Conservation (phyloP, 2,888 invertebrate genomes). For the Dynastes tityus region DNA sequence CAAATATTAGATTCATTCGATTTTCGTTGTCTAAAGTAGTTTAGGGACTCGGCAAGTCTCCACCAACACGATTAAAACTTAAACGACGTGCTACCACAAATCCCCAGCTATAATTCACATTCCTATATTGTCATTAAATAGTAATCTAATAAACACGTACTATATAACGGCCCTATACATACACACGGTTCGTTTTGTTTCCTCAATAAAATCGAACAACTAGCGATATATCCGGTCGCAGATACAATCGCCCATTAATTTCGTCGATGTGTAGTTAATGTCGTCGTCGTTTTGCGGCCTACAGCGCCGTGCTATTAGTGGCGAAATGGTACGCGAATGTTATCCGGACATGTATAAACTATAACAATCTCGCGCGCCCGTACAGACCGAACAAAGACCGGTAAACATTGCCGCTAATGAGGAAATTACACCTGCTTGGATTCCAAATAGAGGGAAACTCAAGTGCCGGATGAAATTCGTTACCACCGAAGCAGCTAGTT, state of each 20-base stretch:
- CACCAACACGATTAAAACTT: too few species aligned
- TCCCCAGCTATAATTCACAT: too few species aligned
- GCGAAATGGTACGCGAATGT: background rate
- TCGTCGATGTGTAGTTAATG: slow-evolving; percentile 17
- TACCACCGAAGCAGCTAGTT: background rate
- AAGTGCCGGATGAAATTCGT: background rate
- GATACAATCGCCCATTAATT: slow-evolving; percentile 36
- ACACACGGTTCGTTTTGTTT: slow-evolving; percentile 15
- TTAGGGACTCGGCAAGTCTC: too few species aligned
- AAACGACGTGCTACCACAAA: too few species aligned
- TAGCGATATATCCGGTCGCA: background rate
- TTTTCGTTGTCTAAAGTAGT: too few species aligned
- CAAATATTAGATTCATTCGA: too few species aligned
- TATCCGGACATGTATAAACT: background rate
- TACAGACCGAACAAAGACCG: background rate
- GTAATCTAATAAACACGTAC: slow-evolving; percentile 33
- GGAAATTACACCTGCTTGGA: slow-evolving; percentile 1
- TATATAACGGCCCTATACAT: too few species aligned
- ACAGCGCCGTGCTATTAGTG: background rate
- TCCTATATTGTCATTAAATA: too few species aligned
- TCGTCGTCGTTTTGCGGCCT: slow-evolving; percentile 26
- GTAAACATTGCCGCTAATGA: background rate
- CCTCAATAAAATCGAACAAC: slow-evolving; percentile 40
- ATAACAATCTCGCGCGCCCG: background rate
- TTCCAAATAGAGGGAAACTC: background rate